phyloP scores from a whole-genome alignment of 2,888 invertebrate genomes.

The Leptopilina drosophilae region DNA sequence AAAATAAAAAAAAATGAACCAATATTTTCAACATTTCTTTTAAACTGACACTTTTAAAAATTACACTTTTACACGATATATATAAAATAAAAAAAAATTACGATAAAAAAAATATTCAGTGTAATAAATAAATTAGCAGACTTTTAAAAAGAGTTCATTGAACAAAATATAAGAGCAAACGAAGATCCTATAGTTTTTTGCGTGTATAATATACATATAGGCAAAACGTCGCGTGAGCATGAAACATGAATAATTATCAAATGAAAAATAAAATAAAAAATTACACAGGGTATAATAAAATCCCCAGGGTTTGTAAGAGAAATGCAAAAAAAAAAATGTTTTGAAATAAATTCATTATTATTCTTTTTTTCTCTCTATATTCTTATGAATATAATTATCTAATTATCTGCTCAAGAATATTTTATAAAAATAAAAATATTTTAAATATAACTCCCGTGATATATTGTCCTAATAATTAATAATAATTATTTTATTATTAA shows the following conservation, averaged over 20 bases:
- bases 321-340: neutral
- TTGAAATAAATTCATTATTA: neutral
- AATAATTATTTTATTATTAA: no score
- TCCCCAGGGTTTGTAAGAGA: neutral
- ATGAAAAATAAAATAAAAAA: slow-evolving; percentile 33
- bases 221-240: slow-evolving; percentile 8
- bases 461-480: no score
- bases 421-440: no score
- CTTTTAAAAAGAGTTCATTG: slow-evolving; percentile 13
- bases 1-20: no score
- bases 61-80: no score
- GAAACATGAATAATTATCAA: slow-evolving; percentile 15
- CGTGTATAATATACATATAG: slow-evolving; percentile 1
- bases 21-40: no score
- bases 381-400: no score
- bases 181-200: neutral
- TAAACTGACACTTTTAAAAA: no score
- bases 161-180: neutral
- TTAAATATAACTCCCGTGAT: no score
- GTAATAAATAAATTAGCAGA: neutral
- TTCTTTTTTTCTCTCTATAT: no score
- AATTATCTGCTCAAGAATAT: no score
- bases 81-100: neutral
- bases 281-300: neutral
- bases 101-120: neutral